Base-by-base conservation (phyloP, 2,888 invertebrate genomes). In the Theretra japonica region DNA sequence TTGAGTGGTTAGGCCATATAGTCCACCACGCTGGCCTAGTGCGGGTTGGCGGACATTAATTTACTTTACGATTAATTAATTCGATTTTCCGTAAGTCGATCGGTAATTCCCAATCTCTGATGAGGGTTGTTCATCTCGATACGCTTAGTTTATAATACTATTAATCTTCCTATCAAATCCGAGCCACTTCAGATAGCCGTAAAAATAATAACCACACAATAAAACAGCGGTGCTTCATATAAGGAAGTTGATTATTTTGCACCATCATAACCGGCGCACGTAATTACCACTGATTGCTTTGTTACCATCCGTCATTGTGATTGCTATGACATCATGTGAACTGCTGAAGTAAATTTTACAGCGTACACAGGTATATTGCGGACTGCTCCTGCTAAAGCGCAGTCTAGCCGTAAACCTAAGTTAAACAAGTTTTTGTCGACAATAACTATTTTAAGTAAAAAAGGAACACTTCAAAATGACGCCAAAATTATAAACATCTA, bases 221-320 rank as follows among this genome's bases (percentile, higher is more conserved):
- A 48, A 65, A 65, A 65, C 48, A 48, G 48, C 48, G 15, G 6
- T 41, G 62, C 3, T 23, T 48, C 4, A 23, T 17, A 65, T 21
- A 48, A 41, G 65, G 65, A 65, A 65, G 65, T 65, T 23, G 15
- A 65, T 65, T 65, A 65, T 48, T n/a, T 23, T 25, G 41, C 23
- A 41, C n/a, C 62, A 62, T 62, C 33, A 65, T 41, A 65, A 65
- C 41, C 19, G 41, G 62, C 65, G 41, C 60, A 23, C 4, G 65
- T 58, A 57, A 28, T 71, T 57, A 58, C 41, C 15, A n/a, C 53
- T 68, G 56, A 68, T 71, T 71, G 71, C 68, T 71, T 57, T 48
- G 68, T 58, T 68, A 48, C 48, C 68, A 58, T 62, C 53, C 68
- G 48, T 68, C 30, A 68, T 71, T 68, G 48, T 71, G 57, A 71